Evolutionary conservation across 2,797 vertebrate species (phyloP).

Genomic region (Oryzias sinensis): DNA sequence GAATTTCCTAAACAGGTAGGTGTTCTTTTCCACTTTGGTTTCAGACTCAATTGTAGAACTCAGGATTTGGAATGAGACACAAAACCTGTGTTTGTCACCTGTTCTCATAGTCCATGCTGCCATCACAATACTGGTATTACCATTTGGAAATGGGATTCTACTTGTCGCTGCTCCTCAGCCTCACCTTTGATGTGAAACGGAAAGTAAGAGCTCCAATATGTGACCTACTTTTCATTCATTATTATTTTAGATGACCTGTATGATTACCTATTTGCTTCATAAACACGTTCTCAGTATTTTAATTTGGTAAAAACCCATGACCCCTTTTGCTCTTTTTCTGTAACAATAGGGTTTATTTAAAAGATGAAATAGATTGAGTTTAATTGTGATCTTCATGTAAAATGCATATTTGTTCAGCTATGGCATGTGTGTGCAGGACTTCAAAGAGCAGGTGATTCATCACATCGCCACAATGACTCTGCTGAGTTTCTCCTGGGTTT

Average conservation of each 20-base stretch:
- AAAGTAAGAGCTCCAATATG: slow-evolving; percentile 77
- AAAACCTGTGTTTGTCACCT: slow-evolving; percentile 14
- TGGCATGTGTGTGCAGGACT: slow-evolving; percentile 78
- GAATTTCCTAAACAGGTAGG: slow-evolving; percentile 89
- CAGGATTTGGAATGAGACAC: not conserved
- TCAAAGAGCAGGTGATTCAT: slow-evolving; percentile 88
- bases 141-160: slow-evolving; percentile 90
- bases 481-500: slow-evolving; percentile 90
- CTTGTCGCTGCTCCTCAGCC: slow-evolving; percentile 86
- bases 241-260: not conserved
- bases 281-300: no score
- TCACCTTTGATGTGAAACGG: slow-evolving; percentile 86
- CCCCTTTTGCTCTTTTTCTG: no score
- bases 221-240: not conserved
- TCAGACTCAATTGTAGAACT: not conserved
- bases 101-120: slow-evolving; percentile 81
- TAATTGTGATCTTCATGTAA: not conserved
- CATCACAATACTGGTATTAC: slow-evolving; percentile 95
- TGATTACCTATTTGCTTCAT: not conserved
- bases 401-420: not conserved
- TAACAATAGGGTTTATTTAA: no score
- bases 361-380: no score
- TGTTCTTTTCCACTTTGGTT: slow-evolving; percentile 3
- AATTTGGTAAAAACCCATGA: no score
- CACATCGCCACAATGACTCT: slow-evolving; percentile 88